Evolutionary conservation across 1,140 invertebrate genomes (phyloP).

Genomic region (Meloidogyne exigua): DNA sequence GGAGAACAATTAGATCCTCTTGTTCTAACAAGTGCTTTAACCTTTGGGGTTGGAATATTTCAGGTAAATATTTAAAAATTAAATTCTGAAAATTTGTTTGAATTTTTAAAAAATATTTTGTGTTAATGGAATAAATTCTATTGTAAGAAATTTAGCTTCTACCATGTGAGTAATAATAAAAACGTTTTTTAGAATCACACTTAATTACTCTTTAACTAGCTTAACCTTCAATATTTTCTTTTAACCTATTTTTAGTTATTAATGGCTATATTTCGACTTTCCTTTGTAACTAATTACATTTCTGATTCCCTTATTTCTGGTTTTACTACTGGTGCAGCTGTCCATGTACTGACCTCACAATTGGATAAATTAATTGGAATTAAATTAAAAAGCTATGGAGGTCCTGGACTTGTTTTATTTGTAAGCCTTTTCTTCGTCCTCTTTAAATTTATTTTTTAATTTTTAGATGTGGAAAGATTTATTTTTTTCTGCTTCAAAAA

Average conservation of each 20-base stretch:
- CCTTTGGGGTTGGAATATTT: constrained; percentile 53
- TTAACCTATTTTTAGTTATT: constrained; percentile 46
- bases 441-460: not conserved
- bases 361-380: constrained; percentile 62
- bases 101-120: too few relatives aligned
- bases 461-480: constrained; percentile 61
- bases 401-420: constrained; percentile 54
- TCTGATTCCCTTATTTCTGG: constrained; percentile 62
- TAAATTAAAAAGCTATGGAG: constrained; percentile 52
- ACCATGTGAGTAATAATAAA: too few relatives aligned
- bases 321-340: constrained; percentile 62
- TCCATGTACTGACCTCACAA: constrained; percentile 60
- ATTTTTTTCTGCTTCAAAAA: constrained; percentile 62
- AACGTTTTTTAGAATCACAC: too few relatives aligned
- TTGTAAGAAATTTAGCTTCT: too few relatives aligned
- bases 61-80: constrained; percentile 36
- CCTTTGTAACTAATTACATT: constrained; percentile 62
- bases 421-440: constrained; percentile 7
- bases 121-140: too few relatives aligned
- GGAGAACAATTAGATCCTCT: constrained; percentile 48
- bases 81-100: too few relatives aligned
- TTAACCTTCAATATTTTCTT: too few relatives aligned
- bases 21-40: constrained; percentile 56
- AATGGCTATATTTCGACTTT: constrained; percentile 55
- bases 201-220: too few relatives aligned